phyloP scores from a whole-genome alignment of 2,113 vertebrate genomes.

The Myanophis thanlyinensis region DNA sequence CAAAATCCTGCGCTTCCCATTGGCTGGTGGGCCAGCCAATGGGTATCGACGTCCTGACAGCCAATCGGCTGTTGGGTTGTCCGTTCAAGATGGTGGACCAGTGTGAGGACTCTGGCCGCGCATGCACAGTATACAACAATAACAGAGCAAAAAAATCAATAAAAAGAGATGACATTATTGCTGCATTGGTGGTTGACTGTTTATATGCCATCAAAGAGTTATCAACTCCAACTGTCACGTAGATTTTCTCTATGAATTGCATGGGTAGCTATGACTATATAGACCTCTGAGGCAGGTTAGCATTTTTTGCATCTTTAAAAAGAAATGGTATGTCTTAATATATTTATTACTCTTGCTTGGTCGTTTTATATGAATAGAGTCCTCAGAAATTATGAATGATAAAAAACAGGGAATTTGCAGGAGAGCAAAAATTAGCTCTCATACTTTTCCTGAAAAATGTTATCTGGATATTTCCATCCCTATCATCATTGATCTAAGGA shows the following conservation, averaged over 20 bases:
- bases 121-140: no score
- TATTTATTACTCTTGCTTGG: background rate
- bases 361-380: background rate
- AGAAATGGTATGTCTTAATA: background rate
- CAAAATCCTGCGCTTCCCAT: no score
- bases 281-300: background rate
- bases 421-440: background rate
- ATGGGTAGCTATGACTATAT: background rate
- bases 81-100: no score
- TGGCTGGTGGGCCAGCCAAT: no score
- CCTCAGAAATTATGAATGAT: background rate
- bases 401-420: background rate
- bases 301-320: background rate
- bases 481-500: background rate
- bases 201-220: background rate
- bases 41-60: no score
- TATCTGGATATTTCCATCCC: background rate
- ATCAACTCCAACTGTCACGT: background rate
- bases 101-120: no score
- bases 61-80: no score
- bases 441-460: background rate
- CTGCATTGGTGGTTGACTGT: background rate
- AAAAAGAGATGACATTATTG: background rate
- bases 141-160: background rate
- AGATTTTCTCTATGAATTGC: background rate